Conservation (phyloP, 2,113 vertebrate genomes). For the Hiodon alosoides region DNA sequence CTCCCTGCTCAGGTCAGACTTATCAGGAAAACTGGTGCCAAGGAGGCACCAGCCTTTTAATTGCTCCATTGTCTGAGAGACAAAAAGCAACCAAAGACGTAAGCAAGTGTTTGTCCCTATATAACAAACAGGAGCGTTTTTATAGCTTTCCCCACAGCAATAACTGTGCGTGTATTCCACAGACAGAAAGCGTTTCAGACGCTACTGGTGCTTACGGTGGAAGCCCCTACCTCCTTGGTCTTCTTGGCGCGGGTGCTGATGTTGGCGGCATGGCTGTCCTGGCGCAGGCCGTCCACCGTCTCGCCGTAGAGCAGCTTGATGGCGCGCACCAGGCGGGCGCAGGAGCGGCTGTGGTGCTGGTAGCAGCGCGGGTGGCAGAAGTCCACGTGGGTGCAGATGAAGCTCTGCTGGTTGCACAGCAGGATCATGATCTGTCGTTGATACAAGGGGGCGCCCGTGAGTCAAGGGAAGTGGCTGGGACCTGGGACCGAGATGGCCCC, state of each 20-base stretch:
- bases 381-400: conserved; percentile 93
- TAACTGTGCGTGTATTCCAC: not conserved
- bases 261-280: conserved; percentile 58
- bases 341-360: conserved; percentile 93
- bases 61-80: too few relatives aligned
- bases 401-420: conserved; percentile 96
- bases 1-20: not conserved
- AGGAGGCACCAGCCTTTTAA: too few relatives aligned
- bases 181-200: not conserved
- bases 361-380: conserved; percentile 97
- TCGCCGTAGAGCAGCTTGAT: conserved; percentile 94
- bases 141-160: not conserved
- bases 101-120: not conserved
- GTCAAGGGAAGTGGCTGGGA: not conserved
- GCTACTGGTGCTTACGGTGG: not conserved
- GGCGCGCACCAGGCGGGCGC: conserved; percentile 88
- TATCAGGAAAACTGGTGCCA: not conserved
- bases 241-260: conserved; percentile 78
- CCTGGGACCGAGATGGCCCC: too few relatives aligned
- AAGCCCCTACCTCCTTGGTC: conserved; percentile 76
- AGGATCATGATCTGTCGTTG: conserved; percentile 86
- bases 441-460: not conserved
- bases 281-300: conserved; percentile 80
- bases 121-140: too few relatives aligned
- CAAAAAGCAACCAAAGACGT: not conserved